Evolutionary conservation across 1,140 invertebrate species (phyloP).

Genomic region (Drosophila seguyi): DNA sequence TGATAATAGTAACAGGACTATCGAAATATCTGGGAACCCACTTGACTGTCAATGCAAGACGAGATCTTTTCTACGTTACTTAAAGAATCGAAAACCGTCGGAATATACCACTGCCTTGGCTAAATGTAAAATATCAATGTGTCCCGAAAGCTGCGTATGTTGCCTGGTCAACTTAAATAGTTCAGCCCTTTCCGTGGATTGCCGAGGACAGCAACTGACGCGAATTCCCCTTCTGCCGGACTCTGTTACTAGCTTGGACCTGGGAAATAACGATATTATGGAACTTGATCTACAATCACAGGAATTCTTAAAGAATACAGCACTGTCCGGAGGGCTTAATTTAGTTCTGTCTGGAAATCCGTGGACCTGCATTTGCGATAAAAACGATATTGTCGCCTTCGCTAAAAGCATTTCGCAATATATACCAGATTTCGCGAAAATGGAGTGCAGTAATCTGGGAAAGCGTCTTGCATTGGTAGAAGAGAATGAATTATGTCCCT

Average conservation of each 20-base stretch:
- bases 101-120: background rate
- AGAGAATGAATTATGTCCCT: background rate
- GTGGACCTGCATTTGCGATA: constrained; percentile 15
- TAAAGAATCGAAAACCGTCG: background rate
- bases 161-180: background rate
- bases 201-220: background rate
- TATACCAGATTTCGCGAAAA: constrained; percentile 1
- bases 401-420: background rate
- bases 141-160: background rate
- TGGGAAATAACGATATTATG: constrained; percentile 3
- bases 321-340: background rate
- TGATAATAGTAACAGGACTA: background rate
- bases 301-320: background rate
- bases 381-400: background rate
- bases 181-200: constrained; percentile 3
- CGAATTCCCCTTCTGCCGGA: background rate
- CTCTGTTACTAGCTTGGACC: background rate
- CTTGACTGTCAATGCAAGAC: background rate
- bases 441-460: no score
- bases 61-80: background rate
- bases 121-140: constrained; percentile 5
- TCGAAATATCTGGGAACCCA: constrained; percentile 4
- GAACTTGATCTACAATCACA: background rate
- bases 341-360: constrained; percentile 13
- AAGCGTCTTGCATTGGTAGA: background rate